Base-by-base conservation (phyloP, 2,888 invertebrate genomes). In the Erebia palarica region DNA sequence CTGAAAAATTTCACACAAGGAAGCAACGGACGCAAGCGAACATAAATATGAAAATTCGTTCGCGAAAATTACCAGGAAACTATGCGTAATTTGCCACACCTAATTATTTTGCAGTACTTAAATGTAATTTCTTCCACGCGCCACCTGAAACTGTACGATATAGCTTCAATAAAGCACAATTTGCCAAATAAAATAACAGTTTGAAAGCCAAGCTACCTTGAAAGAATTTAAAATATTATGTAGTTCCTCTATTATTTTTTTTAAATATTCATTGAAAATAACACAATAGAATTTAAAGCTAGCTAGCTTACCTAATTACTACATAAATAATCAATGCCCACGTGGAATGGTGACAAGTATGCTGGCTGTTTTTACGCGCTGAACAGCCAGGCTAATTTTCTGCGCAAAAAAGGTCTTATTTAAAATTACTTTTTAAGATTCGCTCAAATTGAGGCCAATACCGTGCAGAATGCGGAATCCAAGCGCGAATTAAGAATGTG, bases 41-140 rank as follows among this genome's bases (percentile, higher is more conserved):
- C 27, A 27, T 55, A 57, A 44, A 57, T 66, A 66, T 58, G 66
- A 58, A 66, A 55, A 57, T 66, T 57, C 65, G 44, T 44, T 65
- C 66, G 66, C 58, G 66, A 47, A 58, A 66, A 57, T 66, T 57
- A 18, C 57, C 44, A 47, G 57, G 66, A 57, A 66, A 44, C 53
- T 55, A 44, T 66, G 47, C 57, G 57, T 66, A 66, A 66, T 66
- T 66, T 66, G 57, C 58, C 57, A 58, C 66, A 66, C 66, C 44
- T 58, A 57, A 47, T 58, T 58, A 58, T 66, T 66, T 47, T 58
- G 21, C 42, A n/a, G 44, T 21, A 44, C 65, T 65, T 44, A 65
- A 36, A 9, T 21, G 16, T 14, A 66, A 53, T 65, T 55, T 14
- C 53, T 53, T 55, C 18, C 65, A 55, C 51, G 53, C 36, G 51